Evolutionary conservation across 2,797 vertebrate genomes (phyloP).

Genomic region (Peromyscus eremicus): DNA sequence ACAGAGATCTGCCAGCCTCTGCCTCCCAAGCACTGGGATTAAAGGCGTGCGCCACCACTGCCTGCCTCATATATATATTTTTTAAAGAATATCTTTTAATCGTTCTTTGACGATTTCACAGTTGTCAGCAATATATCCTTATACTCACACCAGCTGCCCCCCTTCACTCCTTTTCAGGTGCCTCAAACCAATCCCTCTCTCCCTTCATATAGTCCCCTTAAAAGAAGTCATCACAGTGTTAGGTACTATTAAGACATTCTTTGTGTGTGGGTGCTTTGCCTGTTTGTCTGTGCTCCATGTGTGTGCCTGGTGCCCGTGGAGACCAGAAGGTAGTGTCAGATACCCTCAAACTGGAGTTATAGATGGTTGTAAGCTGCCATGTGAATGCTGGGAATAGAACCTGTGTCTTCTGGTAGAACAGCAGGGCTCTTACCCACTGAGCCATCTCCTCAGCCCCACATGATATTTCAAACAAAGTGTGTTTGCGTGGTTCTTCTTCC

Average conservation of each 20-base stretch:
- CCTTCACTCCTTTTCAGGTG: background rate
- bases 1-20: no score
- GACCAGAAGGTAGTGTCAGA: background rate
- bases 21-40: no score
- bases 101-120: background rate
- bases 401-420: background rate
- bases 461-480: background rate
- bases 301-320: background rate
- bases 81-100: background rate
- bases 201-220: background rate
- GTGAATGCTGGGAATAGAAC: background rate
- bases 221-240: background rate
- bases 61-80: background rate
- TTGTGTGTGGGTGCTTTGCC: background rate
- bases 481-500: background rate
- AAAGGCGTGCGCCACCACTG: no score
- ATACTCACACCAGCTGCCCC: background rate
- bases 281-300: background rate
- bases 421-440: background rate
- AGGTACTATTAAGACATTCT: background rate
- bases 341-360: background rate
- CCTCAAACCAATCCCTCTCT: background rate
- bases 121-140: background rate
- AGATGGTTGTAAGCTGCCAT: background rate
- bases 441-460: background rate